phyloP scores from a whole-genome alignment of 1,140 invertebrate genomes.

The Oppia nitens region DNA sequence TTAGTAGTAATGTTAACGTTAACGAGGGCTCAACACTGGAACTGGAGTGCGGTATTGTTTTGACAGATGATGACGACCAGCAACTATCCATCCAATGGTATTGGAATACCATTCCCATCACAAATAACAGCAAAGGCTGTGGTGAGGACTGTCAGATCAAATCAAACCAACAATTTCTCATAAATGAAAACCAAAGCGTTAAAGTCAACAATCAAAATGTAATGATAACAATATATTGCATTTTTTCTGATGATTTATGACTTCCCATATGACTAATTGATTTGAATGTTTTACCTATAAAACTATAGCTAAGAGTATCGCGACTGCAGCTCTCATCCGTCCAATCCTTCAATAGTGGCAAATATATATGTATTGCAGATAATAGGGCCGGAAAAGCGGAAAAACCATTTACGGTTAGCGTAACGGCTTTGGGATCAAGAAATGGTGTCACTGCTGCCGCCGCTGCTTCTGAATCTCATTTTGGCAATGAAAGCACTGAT shows the following conservation, averaged over 20 bases:
- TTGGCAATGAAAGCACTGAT: not conserved
- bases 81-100: slow-evolving; percentile 12
- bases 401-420: not conserved
- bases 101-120: slow-evolving; percentile 15
- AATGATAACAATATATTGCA: not conserved
- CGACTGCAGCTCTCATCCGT: slow-evolving; percentile 5
- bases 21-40: slow-evolving; percentile 9
- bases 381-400: slow-evolving; percentile 6
- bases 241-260: too few species aligned
- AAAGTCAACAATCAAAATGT: slow-evolving; percentile 1
- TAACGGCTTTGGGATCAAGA: not conserved
- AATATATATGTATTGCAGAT: slow-evolving; percentile 2
- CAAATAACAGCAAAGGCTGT: slow-evolving; percentile 15
- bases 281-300: too few species aligned
- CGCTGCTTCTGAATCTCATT: slow-evolving; percentile 2
- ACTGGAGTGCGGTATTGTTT: slow-evolving; percentile 5
- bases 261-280: too few species aligned
- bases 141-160: slow-evolving; percentile 4
- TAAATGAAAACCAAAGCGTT: slow-evolving; percentile 1
- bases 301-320: slow-evolving; percentile 6
- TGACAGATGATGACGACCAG: slow-evolving; percentile 3
- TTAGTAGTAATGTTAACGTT: not conserved
- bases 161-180: slow-evolving; percentile 8
- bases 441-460: not conserved
- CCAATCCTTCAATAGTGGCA: slow-evolving; percentile 1